Evolutionary conservation across 2,888 invertebrate genomes (phyloP), one percentile per base, ranked within the genome.

Genomic region (Gastrophysa polygoni): DNA sequence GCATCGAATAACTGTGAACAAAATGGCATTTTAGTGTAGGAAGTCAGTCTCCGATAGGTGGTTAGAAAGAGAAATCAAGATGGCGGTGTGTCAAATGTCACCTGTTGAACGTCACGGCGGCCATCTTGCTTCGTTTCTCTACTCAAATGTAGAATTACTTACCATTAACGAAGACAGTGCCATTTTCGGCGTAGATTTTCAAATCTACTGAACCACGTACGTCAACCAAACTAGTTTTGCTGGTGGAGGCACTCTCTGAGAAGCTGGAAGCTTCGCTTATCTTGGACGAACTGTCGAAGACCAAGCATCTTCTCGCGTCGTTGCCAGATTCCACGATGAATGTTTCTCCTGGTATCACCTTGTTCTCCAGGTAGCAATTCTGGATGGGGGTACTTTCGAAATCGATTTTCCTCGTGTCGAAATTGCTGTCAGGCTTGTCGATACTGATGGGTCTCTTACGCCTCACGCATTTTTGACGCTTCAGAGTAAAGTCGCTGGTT

Each of bases 1-100:
- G 79, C 92, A 93, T 73, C 90, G 86, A 75, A 91, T 88, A 71
- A 93, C 93, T 93, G 85, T 57, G 86, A 86, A 70, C 64, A 72
- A 77, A 72, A 77, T 58, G 66, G 61, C 24, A 57, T 24, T 14
- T 43, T 54, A n/a, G 10, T 16, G n/a, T 14, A 10, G 29, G 43
- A 58, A 4, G 38, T 52, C 20, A 14, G 1, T 6, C 14, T 52
- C 16, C 34, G n/a, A 11, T 20, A 8, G 28, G 28, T 6, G 10
- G 10, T 54, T 38, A 34, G 14, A 48, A 18, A 48, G n/a, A n/a
- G n/a, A n/a, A n/a, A n/a, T n/a, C n/a, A n/a, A n/a, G n/a, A n/a
- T n/a, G n/a, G n/a, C n/a, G n/a, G n/a, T n/a, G n/a, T n/a, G n/a
- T n/a, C n/a, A n/a, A n/a, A n/a, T n/a, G n/a, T n/a, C n/a, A n/a